Percentiles rank a stretch among this genome's conserved stretches.
These are phyloP conservation scores for Cherax quadricarinatus DNA, from an alignment of 1,140 invertebrate species.

Conservation along the genomic window DNA sequence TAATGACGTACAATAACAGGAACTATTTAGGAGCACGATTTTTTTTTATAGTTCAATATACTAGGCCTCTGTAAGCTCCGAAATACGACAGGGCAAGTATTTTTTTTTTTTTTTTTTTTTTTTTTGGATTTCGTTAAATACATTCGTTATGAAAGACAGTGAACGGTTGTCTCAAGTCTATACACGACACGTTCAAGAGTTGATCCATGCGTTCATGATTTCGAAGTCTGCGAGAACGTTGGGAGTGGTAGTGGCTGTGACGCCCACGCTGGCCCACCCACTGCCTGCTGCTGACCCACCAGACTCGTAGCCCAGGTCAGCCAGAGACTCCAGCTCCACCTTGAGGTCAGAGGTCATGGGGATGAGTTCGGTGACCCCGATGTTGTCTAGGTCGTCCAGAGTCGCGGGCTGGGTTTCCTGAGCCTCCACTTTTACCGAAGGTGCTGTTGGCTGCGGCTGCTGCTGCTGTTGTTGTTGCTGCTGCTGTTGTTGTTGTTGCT, in stretches of 20 bases:
- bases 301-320: conserved; percentile 65
- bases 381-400: conserved; percentile 72
- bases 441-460: conserved; percentile 75
- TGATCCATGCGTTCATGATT: conserved; percentile 74
- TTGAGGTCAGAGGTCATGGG: conserved; percentile 72
- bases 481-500: conserved; percentile 78
- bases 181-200: conserved; percentile 58
- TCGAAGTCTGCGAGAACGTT: conserved; percentile 73
- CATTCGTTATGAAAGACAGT: background rate
- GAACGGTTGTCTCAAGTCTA: background rate
- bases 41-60: background rate
- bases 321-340: conserved; percentile 69
- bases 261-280: conserved; percentile 60
- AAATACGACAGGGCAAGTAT: conserved; percentile 2
- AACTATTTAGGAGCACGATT: background rate
- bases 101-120: background rate
- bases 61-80: background rate
- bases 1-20: background rate
- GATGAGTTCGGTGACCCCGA: conserved; percentile 72
- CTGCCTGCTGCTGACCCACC: conserved; percentile 28
- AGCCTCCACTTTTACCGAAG: conserved; percentile 71
- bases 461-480: conserved; percentile 58
- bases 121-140: background rate
- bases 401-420: conserved; percentile 68
- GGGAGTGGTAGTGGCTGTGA: conserved; percentile 42